Evolutionary conservation across 2,797 vertebrate genomes (phyloP), one percentile per base, ranked within the genome.

Genomic region (Meriones psammophilus): DNA sequence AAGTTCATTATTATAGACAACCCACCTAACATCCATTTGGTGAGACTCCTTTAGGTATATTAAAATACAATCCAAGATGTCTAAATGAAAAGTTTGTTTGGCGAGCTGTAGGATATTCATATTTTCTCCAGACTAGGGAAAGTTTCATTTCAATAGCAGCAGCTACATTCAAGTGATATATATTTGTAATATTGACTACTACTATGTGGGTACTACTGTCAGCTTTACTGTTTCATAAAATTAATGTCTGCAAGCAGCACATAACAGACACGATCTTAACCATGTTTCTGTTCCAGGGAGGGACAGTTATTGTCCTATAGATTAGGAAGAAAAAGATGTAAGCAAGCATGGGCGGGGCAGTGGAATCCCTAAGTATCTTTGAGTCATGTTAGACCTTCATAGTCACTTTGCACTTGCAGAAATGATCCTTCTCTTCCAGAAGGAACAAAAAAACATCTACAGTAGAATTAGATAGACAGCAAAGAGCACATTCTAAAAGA

Each of bases 1-100:
- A 79, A 98, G 97, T 96, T 97, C 97, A 89, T 97, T 97, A 97
- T 78, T 97, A 73, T 86, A 98, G 93, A 93, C 97, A 98, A 93
- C 93, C 95, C 92, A 97, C 97, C 97, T 97, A 92, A 94, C 93
- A 97, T 97, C 94, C 86, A 93, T 97, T 96, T 97, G 95, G 64
- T 94, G 88, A 95, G 83, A 89, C 86, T 96, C 93, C 66, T 69
- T 95, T 97, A 97, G 95, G 96, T 97, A 92, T 95, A 96, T 97
- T 96, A 97, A 98, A 98, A 97, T 94, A 96, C 66, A 97, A 69
- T 78, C 93, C 8, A 80, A 80, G 80, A 54, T 95, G 84, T 95
- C 83, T 90, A 80, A 96, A 81, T 96, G 93, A 98, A 97, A 98
- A 98, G 83, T 89, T 97, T 87, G 89, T 88, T 95, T 93, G 69